These are phyloP conservation scores for Leucophenga maculata DNA, from an alignment of 2,888 invertebrate species.

Conservation along the genomic window DNA sequence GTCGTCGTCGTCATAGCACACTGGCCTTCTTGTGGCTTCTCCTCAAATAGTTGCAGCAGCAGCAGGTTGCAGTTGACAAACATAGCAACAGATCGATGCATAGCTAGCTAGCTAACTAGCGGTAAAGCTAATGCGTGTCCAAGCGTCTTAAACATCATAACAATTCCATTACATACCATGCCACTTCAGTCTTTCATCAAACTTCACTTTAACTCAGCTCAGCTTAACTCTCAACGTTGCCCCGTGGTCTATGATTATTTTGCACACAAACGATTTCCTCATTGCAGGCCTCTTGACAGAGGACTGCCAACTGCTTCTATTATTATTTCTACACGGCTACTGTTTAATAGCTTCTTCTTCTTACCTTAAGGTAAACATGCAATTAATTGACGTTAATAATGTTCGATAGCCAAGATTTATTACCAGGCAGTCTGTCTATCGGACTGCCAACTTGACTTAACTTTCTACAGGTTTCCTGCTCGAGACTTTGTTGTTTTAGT, in stretches of 20 bases:
- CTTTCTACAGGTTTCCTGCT: neutral
- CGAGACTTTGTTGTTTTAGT: no score
- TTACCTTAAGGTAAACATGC: constrained; percentile 22
- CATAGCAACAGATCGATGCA: constrained; percentile 10
- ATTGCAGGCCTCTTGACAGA: constrained; percentile 1
- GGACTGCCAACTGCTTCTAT: neutral
- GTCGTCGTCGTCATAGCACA: neutral
- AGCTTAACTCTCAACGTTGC: neutral
- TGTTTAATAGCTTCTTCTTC: constrained; percentile 6
- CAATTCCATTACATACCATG: neutral
- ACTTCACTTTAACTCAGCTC: neutral
- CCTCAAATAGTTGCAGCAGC: neutral
- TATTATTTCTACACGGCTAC: constrained; percentile 5
- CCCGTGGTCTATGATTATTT: constrained; percentile 14
- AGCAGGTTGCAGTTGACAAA: neutral
- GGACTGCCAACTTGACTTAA: neutral
- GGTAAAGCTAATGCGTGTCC: constrained; percentile 18
- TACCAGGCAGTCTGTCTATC: constrained; percentile 4
- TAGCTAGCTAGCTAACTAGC: constrained; percentile 1
- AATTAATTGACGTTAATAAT: constrained; percentile 26
- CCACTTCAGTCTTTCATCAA: neutral
- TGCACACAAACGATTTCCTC: constrained; percentile 9
- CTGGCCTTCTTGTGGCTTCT: constrained; percentile 18
- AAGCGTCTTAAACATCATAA: neutral
- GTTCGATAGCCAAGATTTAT: constrained; percentile 26